Percentiles rank a stretch among this genome's conserved stretches.
phyloP scores from a whole-genome alignment of 2,113 vertebrate species.

The Hippocampus barbouri region DNA sequence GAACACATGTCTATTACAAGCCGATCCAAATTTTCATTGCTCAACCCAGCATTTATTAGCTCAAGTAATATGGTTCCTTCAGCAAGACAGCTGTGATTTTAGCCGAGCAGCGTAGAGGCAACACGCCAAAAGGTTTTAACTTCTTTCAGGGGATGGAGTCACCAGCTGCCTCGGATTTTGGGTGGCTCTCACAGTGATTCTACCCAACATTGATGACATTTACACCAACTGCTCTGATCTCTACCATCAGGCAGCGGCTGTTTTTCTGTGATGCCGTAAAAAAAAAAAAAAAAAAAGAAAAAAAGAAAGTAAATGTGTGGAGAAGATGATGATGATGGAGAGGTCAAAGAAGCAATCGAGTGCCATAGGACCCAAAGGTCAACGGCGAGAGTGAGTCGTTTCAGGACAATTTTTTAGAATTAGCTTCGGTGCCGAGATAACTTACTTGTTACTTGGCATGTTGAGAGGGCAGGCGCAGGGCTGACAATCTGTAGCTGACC shows the following conservation, averaged over 20 bases:
- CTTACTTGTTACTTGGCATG: constrained; percentile 66
- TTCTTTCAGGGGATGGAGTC: constrained; percentile 15
- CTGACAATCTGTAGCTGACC: constrained; percentile 57
- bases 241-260: constrained; percentile 6
- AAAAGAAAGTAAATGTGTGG: background rate
- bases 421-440: constrained; percentile 10
- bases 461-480: constrained; percentile 60
- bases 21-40: too few species aligned
- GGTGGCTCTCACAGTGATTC: constrained; percentile 17
- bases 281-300: constrained; percentile 1
- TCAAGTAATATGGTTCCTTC: background rate
- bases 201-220: constrained; percentile 32
- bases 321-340: constrained; percentile 5
- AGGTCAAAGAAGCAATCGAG: constrained; percentile 12
- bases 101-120: constrained; percentile 2
- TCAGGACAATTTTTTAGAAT: constrained; percentile 37
- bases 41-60: background rate
- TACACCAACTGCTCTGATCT: constrained; percentile 32
- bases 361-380: constrained; percentile 14
- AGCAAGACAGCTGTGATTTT: background rate
- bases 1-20: too few species aligned
- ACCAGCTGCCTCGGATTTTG: constrained; percentile 23
- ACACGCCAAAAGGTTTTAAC: constrained; percentile 24
- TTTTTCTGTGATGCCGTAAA: constrained; percentile 2
- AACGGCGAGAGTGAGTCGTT: constrained; percentile 26